Conservation (phyloP, 2,113 vertebrate species). For the Plecotus auritus region DNA sequence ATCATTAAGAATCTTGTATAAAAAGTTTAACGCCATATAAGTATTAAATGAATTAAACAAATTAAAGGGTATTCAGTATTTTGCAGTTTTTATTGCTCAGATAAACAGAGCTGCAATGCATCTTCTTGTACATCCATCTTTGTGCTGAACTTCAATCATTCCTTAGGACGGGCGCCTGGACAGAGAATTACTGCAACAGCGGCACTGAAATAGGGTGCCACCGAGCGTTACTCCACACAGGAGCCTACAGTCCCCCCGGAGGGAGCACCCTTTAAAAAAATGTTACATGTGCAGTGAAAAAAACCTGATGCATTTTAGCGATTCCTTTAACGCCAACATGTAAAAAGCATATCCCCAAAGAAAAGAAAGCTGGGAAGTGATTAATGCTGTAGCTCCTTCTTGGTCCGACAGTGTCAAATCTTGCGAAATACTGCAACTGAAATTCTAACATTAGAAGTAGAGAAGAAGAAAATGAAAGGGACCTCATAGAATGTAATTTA, state of each 20-base stretch:
- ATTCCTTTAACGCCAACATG: background rate
- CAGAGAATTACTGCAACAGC: background rate
- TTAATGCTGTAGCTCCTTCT: background rate
- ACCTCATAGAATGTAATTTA: background rate
- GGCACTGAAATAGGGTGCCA: too few relatives aligned
- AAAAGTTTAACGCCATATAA: background rate
- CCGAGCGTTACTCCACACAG: background rate
- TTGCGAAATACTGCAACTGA: background rate
- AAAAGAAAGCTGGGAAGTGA: background rate
- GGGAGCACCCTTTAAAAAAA: background rate
- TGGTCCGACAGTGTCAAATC: background rate
- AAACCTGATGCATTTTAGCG: background rate
- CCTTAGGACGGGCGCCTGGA: background rate
- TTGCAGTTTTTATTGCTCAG: background rate
- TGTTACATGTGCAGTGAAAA: background rate
- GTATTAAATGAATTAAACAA: constrained; percentile 13
- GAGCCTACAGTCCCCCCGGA: background rate
- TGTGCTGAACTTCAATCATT: background rate
- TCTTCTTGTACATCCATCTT: background rate
- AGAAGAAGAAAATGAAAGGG: background rate
- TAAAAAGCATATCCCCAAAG: background rate
- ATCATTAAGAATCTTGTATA: background rate
- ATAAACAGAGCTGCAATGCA: background rate
- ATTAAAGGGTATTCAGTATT: background rate
- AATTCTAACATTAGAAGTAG: constrained; percentile 17